Base-by-base conservation (phyloP, 2,113 vertebrate species). In the Tautogolabrus adspersus region DNA sequence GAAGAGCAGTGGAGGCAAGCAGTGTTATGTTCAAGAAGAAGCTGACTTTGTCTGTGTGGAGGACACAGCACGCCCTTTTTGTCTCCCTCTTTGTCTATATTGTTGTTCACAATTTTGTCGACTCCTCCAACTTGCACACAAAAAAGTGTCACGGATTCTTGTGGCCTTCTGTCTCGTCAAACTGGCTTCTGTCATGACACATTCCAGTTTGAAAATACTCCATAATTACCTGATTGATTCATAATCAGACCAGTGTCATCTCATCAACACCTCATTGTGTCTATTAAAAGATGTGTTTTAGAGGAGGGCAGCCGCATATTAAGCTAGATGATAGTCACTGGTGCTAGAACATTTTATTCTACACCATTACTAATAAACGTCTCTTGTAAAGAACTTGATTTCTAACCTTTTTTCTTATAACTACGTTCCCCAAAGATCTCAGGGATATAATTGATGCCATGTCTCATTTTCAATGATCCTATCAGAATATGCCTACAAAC, bases 161-260 rank as follows among this genome's bases (percentile, higher is more conserved):
- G 21, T 40, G 23, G 22, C 26, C 44, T 59, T 68, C 44, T 51
- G 21, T 75, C 6, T n/a, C 22, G 23, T 16, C 23, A 47, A 51
- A 77, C 37, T 55, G 26, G 42, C 51, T 73, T 78, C 51, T 66
- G 75, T 87, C 81, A 82, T 19, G n/a, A 9, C 23, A 84, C 64
- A 71, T 88, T 88, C 65, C 82, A 51, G 61, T 37, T 42, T 38
- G 2, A 10, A 51, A 65, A 65, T 30, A 61, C 49, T 11, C 10
- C 55, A 2, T 72, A 69, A 79, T 87, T 84, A 81, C 2, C 16
- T 30, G 30, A 13, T 26, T 23, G 19, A 42, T 38, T 12, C 13
- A 40, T 54, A 59, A n/a, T 34, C 19, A 21, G 7, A 44, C 30
- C 5, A 16, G 26, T 72, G 56, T 66, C 26, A 26, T 0, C 26